Evolutionary conservation across 2,797 vertebrate species (phyloP).

Genomic region (Lates japonicus): DNA sequence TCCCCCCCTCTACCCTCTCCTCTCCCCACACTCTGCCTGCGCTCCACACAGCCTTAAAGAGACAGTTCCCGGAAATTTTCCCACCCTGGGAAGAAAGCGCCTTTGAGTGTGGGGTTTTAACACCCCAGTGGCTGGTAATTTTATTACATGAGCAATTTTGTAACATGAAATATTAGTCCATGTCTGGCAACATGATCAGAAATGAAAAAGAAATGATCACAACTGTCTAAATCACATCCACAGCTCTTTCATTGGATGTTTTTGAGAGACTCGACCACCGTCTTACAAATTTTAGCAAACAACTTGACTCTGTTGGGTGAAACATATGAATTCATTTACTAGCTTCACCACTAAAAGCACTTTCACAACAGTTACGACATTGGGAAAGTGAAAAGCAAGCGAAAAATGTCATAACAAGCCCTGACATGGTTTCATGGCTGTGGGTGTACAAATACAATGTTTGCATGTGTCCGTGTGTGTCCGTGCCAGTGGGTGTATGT

Average conservation of each 20-base stretch:
- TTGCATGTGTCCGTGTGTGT: constrained; percentile 47
- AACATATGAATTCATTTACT: constrained; percentile 61
- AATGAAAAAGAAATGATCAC: constrained; percentile 23
- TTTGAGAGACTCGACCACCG: constrained; percentile 31
- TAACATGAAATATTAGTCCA: constrained; percentile 53
- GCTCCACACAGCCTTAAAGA: constrained; percentile 84
- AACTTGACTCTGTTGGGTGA: constrained; percentile 23
- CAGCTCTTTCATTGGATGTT: constrained; percentile 35
- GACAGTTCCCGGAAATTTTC: constrained; percentile 84
- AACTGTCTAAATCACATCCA: constrained; percentile 43
- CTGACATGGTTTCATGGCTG: constrained; percentile 45
- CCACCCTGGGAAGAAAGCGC: constrained; percentile 74
- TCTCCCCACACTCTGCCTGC: constrained; percentile 60
- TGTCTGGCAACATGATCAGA: constrained; percentile 44
- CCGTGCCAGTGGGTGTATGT: background rate
- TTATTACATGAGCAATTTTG: constrained; percentile 56
- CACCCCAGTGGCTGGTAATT: constrained; percentile 55
- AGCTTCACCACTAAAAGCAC: constrained; percentile 52
- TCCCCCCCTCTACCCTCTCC: constrained; percentile 54
- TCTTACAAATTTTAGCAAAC: constrained; percentile 54
- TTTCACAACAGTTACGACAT: constrained; percentile 59
- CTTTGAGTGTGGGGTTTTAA: constrained; percentile 72
- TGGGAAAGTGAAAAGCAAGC: constrained; percentile 48
- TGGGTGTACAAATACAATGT: constrained; percentile 39
- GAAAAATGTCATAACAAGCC: constrained; percentile 64